Evolutionary conservation across 2,888 invertebrate genomes (phyloP).

Genomic region (Muscina levida): DNA sequence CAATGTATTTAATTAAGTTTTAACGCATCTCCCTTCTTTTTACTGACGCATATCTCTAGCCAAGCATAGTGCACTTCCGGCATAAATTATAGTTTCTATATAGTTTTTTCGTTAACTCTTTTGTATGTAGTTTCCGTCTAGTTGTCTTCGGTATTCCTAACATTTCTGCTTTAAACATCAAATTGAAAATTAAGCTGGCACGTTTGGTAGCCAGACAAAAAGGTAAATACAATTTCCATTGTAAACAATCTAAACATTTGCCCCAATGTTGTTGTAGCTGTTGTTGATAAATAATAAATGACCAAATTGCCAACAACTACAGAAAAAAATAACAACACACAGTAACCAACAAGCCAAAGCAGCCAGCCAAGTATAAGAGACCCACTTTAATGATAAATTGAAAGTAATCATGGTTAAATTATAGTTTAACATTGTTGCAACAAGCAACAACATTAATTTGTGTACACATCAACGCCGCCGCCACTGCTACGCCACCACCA

Average conservation of each 20-base stretch:
- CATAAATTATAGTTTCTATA: conserved; percentile 70
- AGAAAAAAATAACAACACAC: conserved; percentile 7
- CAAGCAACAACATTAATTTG: conserved; percentile 37
- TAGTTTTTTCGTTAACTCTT: conserved; percentile 65
- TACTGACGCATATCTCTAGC: background rate
- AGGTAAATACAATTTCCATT: conserved; percentile 24
- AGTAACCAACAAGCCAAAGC: conserved; percentile 9
- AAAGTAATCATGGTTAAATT: conserved; percentile 60
- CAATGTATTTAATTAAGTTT: background rate
- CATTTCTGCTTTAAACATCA: conserved; percentile 6
- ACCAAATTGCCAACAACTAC: conserved; percentile 23
- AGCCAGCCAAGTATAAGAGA: conserved; percentile 7
- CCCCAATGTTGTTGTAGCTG: background rate
- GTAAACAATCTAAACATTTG: conserved; percentile 15
- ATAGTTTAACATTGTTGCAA: conserved; percentile 51
- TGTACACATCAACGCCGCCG: conserved; percentile 23
- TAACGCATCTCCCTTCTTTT: background rate
- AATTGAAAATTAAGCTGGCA: conserved; percentile 27
- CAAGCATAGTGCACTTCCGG: conserved; percentile 70
- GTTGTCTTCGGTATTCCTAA: too few relatives aligned
- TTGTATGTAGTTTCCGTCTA: conserved; percentile 45
- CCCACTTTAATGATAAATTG: conserved; percentile 54
- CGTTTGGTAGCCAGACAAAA: conserved; percentile 24
- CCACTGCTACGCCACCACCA: conserved; percentile 10
- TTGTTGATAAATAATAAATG: conserved; percentile 14